These are phyloP conservation scores for Pholis gunnellus DNA, from an alignment of 2,113 vertebrate species.

Conservation along the genomic window DNA sequence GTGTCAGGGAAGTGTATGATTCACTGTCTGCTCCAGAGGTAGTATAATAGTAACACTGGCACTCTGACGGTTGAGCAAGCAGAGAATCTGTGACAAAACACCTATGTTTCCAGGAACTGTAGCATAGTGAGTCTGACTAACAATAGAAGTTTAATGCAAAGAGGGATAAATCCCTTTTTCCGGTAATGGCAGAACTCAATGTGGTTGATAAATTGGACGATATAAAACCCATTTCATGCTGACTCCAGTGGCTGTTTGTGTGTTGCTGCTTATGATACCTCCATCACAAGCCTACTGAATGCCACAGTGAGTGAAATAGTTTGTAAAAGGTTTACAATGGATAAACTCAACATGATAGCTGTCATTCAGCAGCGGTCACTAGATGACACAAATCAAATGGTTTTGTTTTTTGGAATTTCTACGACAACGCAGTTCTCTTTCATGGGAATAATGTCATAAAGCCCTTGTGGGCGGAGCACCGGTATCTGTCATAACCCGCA, in stretches of 20 bases:
- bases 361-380: background rate
- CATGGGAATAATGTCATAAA: background rate
- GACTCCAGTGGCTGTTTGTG: constrained; percentile 12
- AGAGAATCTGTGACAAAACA: background rate
- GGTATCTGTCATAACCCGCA: background rate
- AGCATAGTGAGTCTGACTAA: background rate
- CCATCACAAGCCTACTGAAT: constrained; percentile 20
- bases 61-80: constrained; percentile 3
- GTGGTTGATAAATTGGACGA: constrained; percentile 30
- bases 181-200: background rate
- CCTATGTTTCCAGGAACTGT: background rate
- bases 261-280: constrained; percentile 28
- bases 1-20: background rate
- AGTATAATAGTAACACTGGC: constrained; percentile 10
- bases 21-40: constrained; percentile 12
- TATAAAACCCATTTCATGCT: constrained; percentile 44
- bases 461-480: background rate
- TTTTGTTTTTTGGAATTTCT: background rate
- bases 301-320: background rate
- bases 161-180: constrained; percentile 6
- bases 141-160: constrained; percentile 6
- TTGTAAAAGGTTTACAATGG: background rate
- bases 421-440: background rate
- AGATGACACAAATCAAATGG: background rate
- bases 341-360: background rate